Conservation (phyloP, 2,797 vertebrate genomes). For the Oryzias dopingdopingensis region DNA sequence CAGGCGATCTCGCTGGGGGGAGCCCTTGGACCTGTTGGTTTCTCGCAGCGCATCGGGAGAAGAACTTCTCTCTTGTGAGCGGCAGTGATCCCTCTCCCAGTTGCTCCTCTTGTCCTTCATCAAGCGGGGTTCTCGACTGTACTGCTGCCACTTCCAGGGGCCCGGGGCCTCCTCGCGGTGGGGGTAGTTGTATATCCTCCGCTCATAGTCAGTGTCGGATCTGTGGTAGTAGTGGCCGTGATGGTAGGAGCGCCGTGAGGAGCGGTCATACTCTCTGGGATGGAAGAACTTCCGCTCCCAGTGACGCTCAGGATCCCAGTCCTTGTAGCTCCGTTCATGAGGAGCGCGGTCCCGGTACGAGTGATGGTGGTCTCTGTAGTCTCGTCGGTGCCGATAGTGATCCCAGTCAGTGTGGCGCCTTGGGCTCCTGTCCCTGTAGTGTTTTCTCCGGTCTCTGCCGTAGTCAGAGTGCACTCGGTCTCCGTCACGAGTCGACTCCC, state of each 20-base stretch:
- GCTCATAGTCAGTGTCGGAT: conserved; percentile 60
- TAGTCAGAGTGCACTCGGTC: conserved; percentile 61
- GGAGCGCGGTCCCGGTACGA: conserved; percentile 47
- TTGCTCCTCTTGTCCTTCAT: conserved; percentile 47
- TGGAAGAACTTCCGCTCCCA: conserved; percentile 43
- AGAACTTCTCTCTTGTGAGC: conserved; percentile 36
- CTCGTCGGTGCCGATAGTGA: conserved; percentile 42
- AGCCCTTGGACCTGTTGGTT: conserved; percentile 42
- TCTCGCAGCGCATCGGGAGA: conserved; percentile 31
- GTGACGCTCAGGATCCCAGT: conserved; percentile 63
- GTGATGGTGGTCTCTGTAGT: conserved; percentile 49
- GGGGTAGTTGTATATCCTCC: conserved; percentile 58
- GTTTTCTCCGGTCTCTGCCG: conserved; percentile 55
- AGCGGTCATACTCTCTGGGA: conserved; percentile 55
- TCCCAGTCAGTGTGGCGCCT: conserved; percentile 61
- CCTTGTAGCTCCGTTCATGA: conserved; percentile 41
- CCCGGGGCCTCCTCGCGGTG: conserved; percentile 60
- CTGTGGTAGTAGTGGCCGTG: conserved; percentile 57
- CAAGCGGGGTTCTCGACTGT: conserved; percentile 31
- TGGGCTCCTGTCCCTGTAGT: conserved; percentile 70
- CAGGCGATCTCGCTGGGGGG: conserved; percentile 22
- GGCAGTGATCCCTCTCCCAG: conserved; percentile 54
- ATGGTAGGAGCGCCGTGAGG: conserved; percentile 59
- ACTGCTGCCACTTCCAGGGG: conserved; percentile 63
- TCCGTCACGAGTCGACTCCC: conserved; percentile 51